These are phyloP conservation scores for Buceros bicornis DNA, from an alignment of 2,797 vertebrate species.

Conservation along the genomic window DNA sequence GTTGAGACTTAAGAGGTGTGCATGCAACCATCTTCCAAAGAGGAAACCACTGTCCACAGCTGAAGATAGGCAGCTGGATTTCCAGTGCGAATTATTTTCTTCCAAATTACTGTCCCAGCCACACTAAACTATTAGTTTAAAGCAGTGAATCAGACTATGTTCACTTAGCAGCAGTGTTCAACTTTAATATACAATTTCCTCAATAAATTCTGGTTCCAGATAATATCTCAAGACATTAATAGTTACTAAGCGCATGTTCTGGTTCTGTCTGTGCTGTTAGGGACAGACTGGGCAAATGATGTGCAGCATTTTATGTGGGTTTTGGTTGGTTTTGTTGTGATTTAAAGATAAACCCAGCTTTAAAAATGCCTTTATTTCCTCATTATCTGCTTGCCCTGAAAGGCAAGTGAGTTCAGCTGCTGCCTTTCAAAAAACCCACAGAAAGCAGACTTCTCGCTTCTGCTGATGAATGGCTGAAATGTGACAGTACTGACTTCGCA, in stretches of 20 bases:
- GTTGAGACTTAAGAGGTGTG: background rate
- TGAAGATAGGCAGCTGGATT: background rate
- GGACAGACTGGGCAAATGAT: background rate
- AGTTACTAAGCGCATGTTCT: background rate
- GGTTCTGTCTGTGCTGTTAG: background rate
- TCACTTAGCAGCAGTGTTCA: background rate
- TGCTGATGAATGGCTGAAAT: background rate
- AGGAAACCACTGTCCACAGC: background rate
- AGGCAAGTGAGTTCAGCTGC: background rate
- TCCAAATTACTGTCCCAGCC: background rate
- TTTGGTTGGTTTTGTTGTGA: background rate
- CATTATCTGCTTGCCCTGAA: background rate
- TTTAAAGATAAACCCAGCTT: constrained; percentile 13
- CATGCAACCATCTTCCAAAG: background rate
- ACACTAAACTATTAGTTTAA: background rate
- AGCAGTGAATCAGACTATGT: background rate
- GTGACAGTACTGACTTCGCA: background rate
- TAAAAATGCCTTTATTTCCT: constrained; percentile 1
- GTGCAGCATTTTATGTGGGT: background rate
- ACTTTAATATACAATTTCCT: background rate
- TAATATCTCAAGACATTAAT: constrained; percentile 23
- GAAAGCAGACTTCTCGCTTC: background rate
- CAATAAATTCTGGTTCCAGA: constrained; percentile 16
- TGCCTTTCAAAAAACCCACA: background rate
- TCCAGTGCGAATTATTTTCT: background rate